Evolutionary conservation across 2,113 vertebrate species (phyloP).

Genomic region (Neolamprologus toae): DNA sequence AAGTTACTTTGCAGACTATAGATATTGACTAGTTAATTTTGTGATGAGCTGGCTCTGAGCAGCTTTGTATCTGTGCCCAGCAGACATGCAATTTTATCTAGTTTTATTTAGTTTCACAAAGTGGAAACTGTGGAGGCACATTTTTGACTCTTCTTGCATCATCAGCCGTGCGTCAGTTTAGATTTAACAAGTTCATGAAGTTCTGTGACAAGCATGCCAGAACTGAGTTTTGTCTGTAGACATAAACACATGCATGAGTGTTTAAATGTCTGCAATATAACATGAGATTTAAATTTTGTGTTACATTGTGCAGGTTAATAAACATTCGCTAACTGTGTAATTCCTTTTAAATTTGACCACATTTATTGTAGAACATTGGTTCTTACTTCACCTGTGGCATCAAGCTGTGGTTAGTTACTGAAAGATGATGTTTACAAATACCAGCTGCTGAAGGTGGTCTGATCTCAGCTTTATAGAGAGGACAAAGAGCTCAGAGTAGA

Average conservation of each 20-base stretch:
- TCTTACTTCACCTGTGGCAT: neutral
- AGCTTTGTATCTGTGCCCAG: neutral
- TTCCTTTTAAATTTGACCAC: neutral
- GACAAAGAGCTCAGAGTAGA: neutral
- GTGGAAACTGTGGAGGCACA: neutral
- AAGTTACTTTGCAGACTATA: accelerated
- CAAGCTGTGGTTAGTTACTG: neutral
- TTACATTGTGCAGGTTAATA: neutral
- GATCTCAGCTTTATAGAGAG: neutral
- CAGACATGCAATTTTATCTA: neutral
- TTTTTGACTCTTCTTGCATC: neutral
- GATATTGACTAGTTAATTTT: neutral
- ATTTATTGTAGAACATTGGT: neutral
- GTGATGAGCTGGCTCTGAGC: neutral
- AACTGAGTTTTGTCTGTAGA: neutral
- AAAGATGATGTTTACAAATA: neutral
- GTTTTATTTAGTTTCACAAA: neutral
- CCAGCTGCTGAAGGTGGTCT: neutral
- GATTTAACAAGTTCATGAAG: neutral
- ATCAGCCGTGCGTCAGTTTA: neutral
- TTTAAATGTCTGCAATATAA: neutral
- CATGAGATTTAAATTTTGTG: neutral
- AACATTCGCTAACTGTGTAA: neutral
- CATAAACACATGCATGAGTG: accelerated
- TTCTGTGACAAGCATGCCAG: neutral